Base-by-base conservation (phyloP, 2,797 vertebrate species). In the Phrynocephalus guinanensis region DNA sequence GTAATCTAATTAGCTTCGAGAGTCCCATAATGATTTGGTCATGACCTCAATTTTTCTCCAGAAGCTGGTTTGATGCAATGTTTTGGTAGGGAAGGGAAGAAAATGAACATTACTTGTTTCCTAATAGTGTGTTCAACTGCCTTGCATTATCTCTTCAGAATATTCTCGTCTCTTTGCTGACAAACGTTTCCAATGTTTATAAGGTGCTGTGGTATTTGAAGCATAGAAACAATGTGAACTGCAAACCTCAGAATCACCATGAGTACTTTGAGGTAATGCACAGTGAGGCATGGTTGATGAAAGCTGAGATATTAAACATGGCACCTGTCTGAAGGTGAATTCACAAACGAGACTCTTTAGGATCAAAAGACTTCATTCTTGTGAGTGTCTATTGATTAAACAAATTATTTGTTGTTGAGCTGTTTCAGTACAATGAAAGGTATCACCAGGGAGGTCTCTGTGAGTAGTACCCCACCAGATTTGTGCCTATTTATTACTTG, bases 111-210 rank as follows among this genome's bases (percentile, higher is more conserved):
- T 1, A 2, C 48, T 90, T 70, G 38, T 26, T n/a, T 84, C 28
- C 67, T 63, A 26, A 68, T 88, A 88, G 7, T 44, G 80, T 90
- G n/a, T 75, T 91, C 67, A 28, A 9, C 15, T 26, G 10, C 79
- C 44, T 71, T 88, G 24, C 24, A 84, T n/a, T 88, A 33, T 81
- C 33, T 56, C 26, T 18, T 78, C 52, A 66, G 80, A 87, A 89
- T 86, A 20, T 78, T 82, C 44, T 81, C 33, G 85, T 67, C 88
- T 86, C 67, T 86, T 16, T 60, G 10, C 33, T 89, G 56, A 76
- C 77, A 77, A 92, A 68, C n/a, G 79, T 90, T 30, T 48, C 82
- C 76, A 22, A 11, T 60, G 30, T 83, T 87, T 78, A 83, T 77
- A 33, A 18, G 75, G 30, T 79, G 78, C 26, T 70, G 52, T 52